Conservation (phyloP, 2,113 vertebrate genomes). For the Serilophus lunatus region DNA sequence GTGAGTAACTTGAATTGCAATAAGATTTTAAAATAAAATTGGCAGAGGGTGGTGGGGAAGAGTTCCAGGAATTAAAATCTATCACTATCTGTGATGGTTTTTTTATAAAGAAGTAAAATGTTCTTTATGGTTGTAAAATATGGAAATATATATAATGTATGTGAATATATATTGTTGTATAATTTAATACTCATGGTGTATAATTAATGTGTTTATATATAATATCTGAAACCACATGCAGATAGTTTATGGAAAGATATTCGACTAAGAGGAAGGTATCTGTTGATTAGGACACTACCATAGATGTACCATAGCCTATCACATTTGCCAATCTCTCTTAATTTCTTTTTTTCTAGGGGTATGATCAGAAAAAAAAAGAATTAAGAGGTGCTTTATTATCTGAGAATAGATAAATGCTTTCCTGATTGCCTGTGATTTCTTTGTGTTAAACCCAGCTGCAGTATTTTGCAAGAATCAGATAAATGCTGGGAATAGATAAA, state of each 20-base stretch:
- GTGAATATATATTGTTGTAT: not conserved
- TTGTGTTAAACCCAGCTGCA: not conserved
- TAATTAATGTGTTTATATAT: not conserved
- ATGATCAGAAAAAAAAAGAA: not conserved
- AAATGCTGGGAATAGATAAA: not conserved
- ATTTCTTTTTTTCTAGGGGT: not conserved
- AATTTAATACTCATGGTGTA: not conserved
- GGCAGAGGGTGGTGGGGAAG: not conserved
- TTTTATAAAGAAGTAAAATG: not conserved
- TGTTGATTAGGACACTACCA: not conserved
- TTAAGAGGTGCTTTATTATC: not conserved
- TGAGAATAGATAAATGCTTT: not conserved
- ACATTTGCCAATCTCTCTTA: not conserved
- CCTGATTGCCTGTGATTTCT: not conserved
- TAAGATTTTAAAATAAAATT: not conserved
- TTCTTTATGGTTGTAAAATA: not conserved
- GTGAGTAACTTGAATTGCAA: not conserved
- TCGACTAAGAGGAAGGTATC: not conserved
- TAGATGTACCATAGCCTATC: not conserved
- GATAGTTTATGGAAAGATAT: not conserved
- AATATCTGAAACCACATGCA: not conserved
- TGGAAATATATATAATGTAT: not conserved
- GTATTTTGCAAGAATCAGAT: not conserved
- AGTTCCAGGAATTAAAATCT: not conserved
- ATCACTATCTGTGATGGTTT: not conserved